Conservation (phyloP, 1,140 invertebrate genomes). For the Odontomachus brunneus region DNA sequence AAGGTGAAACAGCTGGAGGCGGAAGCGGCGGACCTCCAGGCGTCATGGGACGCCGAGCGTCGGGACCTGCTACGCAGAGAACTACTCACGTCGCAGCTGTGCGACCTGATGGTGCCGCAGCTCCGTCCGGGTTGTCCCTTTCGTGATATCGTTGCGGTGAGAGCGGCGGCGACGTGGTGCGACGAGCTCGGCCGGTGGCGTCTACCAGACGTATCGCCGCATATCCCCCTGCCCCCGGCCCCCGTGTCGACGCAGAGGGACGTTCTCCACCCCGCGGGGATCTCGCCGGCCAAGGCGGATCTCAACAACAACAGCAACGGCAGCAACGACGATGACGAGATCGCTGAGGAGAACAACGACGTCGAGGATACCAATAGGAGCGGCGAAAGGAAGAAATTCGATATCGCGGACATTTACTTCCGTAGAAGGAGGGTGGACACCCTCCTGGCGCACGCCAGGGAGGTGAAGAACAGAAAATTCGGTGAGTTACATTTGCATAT, state of each 20-base stretch:
- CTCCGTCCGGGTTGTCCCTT: constrained; percentile 83
- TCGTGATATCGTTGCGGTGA: constrained; percentile 79
- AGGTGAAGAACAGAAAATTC: constrained; percentile 80
- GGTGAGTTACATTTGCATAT: constrained; percentile 72
- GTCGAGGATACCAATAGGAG: constrained; percentile 60
- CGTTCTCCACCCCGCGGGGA: constrained; percentile 30
- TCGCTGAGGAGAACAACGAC: constrained; percentile 37
- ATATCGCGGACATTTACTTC: constrained; percentile 82
- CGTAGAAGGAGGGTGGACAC: constrained; percentile 81
- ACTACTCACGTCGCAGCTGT: constrained; percentile 81
- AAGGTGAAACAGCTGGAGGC: constrained; percentile 82
- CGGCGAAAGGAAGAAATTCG: constrained; percentile 53
- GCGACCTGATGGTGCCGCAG: constrained; percentile 84
- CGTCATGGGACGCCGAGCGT: constrained; percentile 84
- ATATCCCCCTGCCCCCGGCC: constrained; percentile 81
- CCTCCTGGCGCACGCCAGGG: constrained; percentile 79
- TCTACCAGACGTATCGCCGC: constrained; percentile 78
- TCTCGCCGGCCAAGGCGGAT: constrained; percentile 74
- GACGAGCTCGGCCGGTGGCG: constrained; percentile 83
- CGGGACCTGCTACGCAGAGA: constrained; percentile 83
- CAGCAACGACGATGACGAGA: constrained; percentile 66
- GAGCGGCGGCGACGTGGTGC: constrained; percentile 82
- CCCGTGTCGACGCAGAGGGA: constrained; percentile 50
- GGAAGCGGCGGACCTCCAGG: constrained; percentile 83
- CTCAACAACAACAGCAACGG: constrained; percentile 80